A percentile compares a stretch with the other conserved stretches of the same genome.
Evolutionary conservation across 2,113 vertebrate species (phyloP).

Genomic region (Coryphaenoides rupestris): DNA sequence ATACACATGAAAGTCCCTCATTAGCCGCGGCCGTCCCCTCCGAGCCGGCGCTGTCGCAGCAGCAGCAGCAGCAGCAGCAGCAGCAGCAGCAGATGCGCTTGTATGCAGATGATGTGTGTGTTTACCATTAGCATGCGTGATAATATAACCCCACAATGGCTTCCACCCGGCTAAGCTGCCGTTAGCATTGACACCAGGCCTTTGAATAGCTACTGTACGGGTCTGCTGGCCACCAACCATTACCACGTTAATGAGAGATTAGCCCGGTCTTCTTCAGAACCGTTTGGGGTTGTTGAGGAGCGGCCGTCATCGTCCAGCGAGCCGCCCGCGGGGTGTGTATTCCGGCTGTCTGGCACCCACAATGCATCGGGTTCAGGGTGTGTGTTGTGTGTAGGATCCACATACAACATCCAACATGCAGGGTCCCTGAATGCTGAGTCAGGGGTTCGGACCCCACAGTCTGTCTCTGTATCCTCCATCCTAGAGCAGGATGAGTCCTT

Average conservation of each 20-base stretch:
- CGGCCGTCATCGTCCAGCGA: background rate
- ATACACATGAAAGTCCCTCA: too few relatives aligned
- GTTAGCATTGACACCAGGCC: conserved; percentile 49
- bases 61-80: too few relatives aligned
- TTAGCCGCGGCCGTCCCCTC: too few relatives aligned
- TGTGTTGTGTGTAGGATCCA: too few relatives aligned
- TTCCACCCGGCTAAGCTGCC: background rate
- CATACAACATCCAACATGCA: too few relatives aligned
- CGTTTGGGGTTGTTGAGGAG: conserved; percentile 14
- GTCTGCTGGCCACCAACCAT: conserved; percentile 35
- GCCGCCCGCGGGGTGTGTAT: conserved; percentile 50
- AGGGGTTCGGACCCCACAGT: too few relatives aligned
- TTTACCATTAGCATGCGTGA: conserved; percentile 45
- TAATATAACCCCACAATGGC: background rate
- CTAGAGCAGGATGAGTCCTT: too few relatives aligned
- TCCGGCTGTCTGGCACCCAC: conserved; percentile 49
- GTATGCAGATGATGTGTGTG: conserved; percentile 32
- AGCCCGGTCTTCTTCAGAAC: conserved; percentile 20
- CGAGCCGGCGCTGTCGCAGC: too few relatives aligned
- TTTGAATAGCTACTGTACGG: conserved; percentile 43
- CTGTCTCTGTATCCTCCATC: too few relatives aligned
- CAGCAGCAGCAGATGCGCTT: background rate
- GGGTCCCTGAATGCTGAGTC: too few relatives aligned
- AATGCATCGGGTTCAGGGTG: too few relatives aligned
- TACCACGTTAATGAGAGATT: conserved; percentile 65